These are phyloP conservation scores for Cotesia glomerata DNA, from an alignment of 1,140 invertebrate genomes.

Conservation along the genomic window DNA sequence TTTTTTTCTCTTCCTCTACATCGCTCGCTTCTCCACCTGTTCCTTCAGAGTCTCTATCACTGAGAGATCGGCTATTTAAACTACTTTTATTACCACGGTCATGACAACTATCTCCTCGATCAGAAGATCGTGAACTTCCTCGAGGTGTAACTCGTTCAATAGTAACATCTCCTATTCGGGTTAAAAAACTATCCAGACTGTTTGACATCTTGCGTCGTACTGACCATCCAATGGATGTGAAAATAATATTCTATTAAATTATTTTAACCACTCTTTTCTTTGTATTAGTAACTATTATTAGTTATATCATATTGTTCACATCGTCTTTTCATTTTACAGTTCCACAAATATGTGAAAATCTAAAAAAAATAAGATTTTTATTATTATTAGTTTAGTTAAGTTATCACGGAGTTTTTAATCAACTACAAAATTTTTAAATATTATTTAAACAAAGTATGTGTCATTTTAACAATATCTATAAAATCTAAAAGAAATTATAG, in stretches of 20 bases:
- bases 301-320: slow-evolving; percentile 1
- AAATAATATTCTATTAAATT: background rate
- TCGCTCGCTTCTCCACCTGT: slow-evolving; percentile 52
- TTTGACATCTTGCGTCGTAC: slow-evolving; percentile 54
- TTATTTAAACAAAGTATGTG: too few relatives aligned
- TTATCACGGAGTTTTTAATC: too few relatives aligned
- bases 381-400: too few relatives aligned
- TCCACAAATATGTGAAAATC: background rate
- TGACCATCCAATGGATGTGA: slow-evolving; percentile 15
- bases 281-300: background rate
- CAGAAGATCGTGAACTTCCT: slow-evolving; percentile 38
- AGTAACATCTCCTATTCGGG: slow-evolving; percentile 64
- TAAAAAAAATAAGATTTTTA: background rate
- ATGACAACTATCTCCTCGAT: slow-evolving; percentile 31
- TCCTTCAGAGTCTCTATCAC: slow-evolving; percentile 55
- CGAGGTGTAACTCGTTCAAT: slow-evolving; percentile 61
- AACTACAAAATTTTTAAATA: too few relatives aligned
- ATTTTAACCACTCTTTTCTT: slow-evolving; percentile 1
- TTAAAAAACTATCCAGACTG: slow-evolving; percentile 60
- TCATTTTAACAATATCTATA: too few relatives aligned
- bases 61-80: slow-evolving; percentile 37
- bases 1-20: slow-evolving; percentile 49
- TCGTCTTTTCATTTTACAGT: background rate
- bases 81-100: slow-evolving; percentile 40
- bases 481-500: too few relatives aligned